Percentiles rank a stretch among this genome's conserved stretches.
Evolutionary conservation across 2,888 invertebrate species (phyloP).

Genomic region (Pachycephus smyrnensis): DNA sequence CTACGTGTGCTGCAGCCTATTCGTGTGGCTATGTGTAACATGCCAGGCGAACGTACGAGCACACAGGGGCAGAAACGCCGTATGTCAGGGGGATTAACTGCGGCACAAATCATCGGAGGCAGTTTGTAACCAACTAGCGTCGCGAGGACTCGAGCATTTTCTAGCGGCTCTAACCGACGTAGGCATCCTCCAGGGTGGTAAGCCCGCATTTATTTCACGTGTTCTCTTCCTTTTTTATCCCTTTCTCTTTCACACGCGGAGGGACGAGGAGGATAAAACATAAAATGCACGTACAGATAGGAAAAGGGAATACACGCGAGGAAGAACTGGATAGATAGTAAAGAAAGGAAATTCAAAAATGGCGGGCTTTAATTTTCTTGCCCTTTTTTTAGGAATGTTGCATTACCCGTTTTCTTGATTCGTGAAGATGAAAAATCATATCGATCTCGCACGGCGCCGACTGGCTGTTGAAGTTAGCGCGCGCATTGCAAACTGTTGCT

Average conservation of each 20-base stretch:
- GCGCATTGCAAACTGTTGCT: neutral
- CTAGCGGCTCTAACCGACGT: neutral
- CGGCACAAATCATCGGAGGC: conserved; percentile 34
- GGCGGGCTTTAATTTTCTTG: neutral
- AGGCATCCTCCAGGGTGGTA: neutral
- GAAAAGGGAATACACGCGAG: neutral
- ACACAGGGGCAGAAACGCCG: conserved; percentile 22
- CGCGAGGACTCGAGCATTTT: conserved; percentile 7
- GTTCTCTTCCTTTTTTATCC: neutral
- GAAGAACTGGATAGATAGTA: neutral
- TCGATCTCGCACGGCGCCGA: neutral
- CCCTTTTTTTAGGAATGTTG: neutral
- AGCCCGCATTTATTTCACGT: neutral
- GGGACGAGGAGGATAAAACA: neutral
- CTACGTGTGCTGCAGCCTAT: neutral
- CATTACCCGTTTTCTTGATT: neutral
- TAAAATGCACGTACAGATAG: neutral
- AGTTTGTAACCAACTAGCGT: conserved; percentile 30
- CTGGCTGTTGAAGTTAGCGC: neutral
- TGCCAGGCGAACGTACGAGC: neutral
- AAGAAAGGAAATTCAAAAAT: neutral
- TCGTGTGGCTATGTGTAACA: neutral
- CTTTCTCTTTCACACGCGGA: neutral
- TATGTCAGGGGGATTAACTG: conserved; percentile 33
- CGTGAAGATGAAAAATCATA: neutral